Base-by-base conservation (phyloP, 1,140 invertebrate species). In the Alviniconcha marisindica region DNA sequence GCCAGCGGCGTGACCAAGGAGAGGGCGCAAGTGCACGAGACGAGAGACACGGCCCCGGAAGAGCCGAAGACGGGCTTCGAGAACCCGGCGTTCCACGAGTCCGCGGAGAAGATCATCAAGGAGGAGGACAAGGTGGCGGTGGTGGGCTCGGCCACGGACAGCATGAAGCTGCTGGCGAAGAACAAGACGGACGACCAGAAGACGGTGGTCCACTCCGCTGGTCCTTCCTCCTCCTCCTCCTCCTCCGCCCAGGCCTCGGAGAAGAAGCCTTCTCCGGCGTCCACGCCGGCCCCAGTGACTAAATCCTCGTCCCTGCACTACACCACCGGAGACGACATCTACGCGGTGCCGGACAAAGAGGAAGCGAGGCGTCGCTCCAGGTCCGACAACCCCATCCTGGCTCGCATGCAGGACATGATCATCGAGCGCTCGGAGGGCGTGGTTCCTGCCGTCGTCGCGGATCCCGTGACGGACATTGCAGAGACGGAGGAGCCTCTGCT, bases 121-220 rank as follows among this genome's bases (percentile, higher is more conserved):
- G 69, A 71, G 24, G 69, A 40, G 15, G 69, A 36, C 33, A 71
- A 40, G 24, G n/a, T 60, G 51, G 7, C 42, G n/a, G 60, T 71
- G 31, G 40, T 31, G 10, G 24, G 36, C 5, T 85, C 81, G 5
- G 84, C 84, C 42, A 85, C 84, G 1, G 84, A 85, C 78, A 85
- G 81, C 74, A 85, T 85, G 78, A 85, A 85, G 71, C 24, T 85
- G 24, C 82, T 85, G 40, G 38, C 69, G 38, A 85, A 83, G 48
- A 85, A 85, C 78, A 85, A 83, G 74, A 85, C 84, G 24, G 84
- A 85, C 48, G 84, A 85, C 73, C 77, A 85, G 66, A 85, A 85
- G 44, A 83, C 48, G 40, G 66, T 81, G 4, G 60, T 48, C 31
- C n/a, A n/a, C n/a, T n/a, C n/a, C n/a, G n/a, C n/a, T n/a, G n/a